Base-by-base conservation (phyloP, 1,140 invertebrate species). In the Triops longicaudatus region DNA sequence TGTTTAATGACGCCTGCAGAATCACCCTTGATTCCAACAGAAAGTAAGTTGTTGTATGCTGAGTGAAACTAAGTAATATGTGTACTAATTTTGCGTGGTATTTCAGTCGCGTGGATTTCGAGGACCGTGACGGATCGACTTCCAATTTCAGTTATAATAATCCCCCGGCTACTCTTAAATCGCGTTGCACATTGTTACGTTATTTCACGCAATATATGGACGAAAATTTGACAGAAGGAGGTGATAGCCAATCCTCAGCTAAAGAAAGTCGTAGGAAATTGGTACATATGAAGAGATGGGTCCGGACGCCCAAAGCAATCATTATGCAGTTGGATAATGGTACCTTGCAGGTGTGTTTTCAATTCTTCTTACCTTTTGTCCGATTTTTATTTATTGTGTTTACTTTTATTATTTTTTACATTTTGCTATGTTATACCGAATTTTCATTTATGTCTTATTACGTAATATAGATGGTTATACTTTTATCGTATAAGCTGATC, bases 1-100 rank as follows among this genome's bases (percentile, higher is more conserved):
- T 97, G 87, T 98, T 95, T 84, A 98, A 98, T 83, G 96, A 98
- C 84, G 92, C 91, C 37, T 96, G 95, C 1, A 92, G 94, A 81
- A 88, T 98, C 14, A 93, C 97, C 73, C 90, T 97, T 85, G 85
- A 95, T 14, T 87, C 92, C 7, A 95, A 97, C 85, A 91, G 90
- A 85, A 89, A 91, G 92, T 93, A 84, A 90, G 89, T 88, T 14
- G 22, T 63, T 63, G 14, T 17, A 63, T 63, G 11, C 5, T 63
- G 14, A 22, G 6, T 14, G 10, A 22, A 22, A 63, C 1, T 6
- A 12, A 63, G 22, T 17, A 63, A 63, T n/a, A 63, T 63, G 22
- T 17, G 6, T 14, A 17, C 17, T 78, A 2, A 11, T 42, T 76
- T 77, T 72, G 7, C 7, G 22, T 78, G 28, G 6, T 27, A 73